phyloP scores from a whole-genome alignment of 2,113 vertebrate genomes.

The Alligator mississippiensis region DNA sequence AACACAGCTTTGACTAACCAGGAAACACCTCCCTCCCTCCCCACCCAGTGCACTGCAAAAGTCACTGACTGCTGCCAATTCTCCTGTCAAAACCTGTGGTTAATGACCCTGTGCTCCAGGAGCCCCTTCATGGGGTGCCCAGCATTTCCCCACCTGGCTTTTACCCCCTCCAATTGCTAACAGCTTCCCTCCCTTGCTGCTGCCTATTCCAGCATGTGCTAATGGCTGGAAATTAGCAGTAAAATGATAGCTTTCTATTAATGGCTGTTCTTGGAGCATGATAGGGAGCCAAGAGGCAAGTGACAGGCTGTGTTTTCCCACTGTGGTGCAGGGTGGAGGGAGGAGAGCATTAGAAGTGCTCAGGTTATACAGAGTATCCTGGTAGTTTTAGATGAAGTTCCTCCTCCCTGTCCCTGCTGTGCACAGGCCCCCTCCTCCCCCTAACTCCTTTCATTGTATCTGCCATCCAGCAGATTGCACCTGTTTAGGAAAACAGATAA shows the following conservation, averaged over 20 bases:
- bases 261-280: slow-evolving; percentile 49
- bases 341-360: neutral
- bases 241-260: slow-evolving; percentile 71
- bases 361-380: neutral
- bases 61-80: neutral
- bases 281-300: slow-evolving; percentile 62
- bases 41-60: neutral
- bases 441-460: neutral
- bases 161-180: slow-evolving; percentile 40
- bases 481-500: slow-evolving; percentile 62
- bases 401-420: neutral
- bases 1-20: neutral
- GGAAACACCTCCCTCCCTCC: neutral
- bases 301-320: slow-evolving; percentile 72
- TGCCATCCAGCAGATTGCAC: slow-evolving; percentile 31
- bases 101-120: slow-evolving; percentile 24
- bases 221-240: slow-evolving; percentile 70
- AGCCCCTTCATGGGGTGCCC: neutral
- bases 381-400: slow-evolving; percentile 24
- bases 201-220: slow-evolving; percentile 18
- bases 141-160: neutral
- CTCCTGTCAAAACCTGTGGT: neutral
- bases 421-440: neutral
- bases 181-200: neutral
- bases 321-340: slow-evolving; percentile 10